Evolutionary conservation across 2,797 vertebrate genomes (phyloP), one percentile per base, ranked within the genome.

Genomic region (Cynopterus sphinx): DNA sequence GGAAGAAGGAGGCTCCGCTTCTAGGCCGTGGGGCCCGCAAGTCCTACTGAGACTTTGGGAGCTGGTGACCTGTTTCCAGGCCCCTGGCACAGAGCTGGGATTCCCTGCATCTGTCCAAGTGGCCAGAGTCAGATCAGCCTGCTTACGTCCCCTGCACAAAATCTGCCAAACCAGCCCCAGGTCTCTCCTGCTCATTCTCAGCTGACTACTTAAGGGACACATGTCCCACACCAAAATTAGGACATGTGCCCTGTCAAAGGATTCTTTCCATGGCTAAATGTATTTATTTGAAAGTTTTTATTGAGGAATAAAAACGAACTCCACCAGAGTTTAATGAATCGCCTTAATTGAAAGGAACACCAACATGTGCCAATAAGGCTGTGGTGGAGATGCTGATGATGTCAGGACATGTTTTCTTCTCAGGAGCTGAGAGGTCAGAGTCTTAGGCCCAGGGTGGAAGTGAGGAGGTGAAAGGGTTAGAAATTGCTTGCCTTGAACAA

Each of bases 271-370:
- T 68, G 94, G 53, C 16, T 26, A 59, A 81, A 59, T 49, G 51
- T 70, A 49, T 67, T 82, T 84, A 83, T 83, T 92, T 74, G 88
- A 92, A 96, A 33, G 87, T 91, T 93, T 53, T 97, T 96, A 96
- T 68, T 43, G 13, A 81, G 11, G 70, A 94, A 89, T 68, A 94
- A 83, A 95, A 82, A 93, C 53, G 61, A 86, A 90, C 28, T 84
- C 84, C 33, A 11, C 33, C n/a, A 12, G 95, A 84, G 51, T 49
- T 77, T 84, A 90, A 87, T 63, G 84, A 90, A 41, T 74, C 65
- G 55, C 51, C 59, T 90, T 77, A 90, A 90, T 33, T 85, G 77
- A 63, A 94, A 90, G 55, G 17, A 65, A 63, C 53, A 86, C 73
- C 84, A 91, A 33, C 61, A 51, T 46, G 73, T 70, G 59, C 49